Evolutionary conservation across 2,797 vertebrate species (phyloP), one percentile per base, ranked within the genome.

Genomic region (Furcifer pardalis): DNA sequence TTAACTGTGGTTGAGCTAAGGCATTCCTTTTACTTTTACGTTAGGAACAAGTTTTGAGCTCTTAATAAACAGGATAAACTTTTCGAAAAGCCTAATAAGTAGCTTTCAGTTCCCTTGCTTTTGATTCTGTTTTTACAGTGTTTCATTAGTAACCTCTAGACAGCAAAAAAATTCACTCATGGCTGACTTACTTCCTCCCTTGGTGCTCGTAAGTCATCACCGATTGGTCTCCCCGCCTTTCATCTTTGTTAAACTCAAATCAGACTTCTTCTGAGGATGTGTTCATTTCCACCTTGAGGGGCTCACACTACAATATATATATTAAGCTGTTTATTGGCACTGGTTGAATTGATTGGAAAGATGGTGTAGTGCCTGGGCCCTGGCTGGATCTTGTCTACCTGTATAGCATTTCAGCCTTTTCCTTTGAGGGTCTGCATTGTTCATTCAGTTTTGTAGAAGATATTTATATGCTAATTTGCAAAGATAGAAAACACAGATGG

Each of bases 141-240:
- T 93, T 95, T 94, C 90, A 91, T 93, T 92, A 93, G 88, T 89
- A 92, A 90, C 89, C 94, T 91, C 85, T 93, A 95, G 93, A 95
- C 85, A 80, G 89, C 79, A 93, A 89, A 95, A 93, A 94, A 95
- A 72, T 71, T 56, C 93, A 89, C 94, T 93, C 91, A 85, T 94
- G 94, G 92, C 30, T 82, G 88, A 83, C 91, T 88, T 89, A 93
- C 92, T 96, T 96, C 95, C 96, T 96, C 94, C 94, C 94, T 80
- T 72, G 90, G 90, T 94, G 93, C 94, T 94, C 89, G 46, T 94
- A 95, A 96, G 94, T 96, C 94, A 93, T 90, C 89, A 86, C 85
- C 93, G 94, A 94, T 94, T 94, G 95, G 94, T 90, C 88, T 86
- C 82, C 89, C 87, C 7, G 84, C 91, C 93, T 96, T 96, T 95